Evolutionary conservation across 2,113 vertebrate genomes (phyloP).

Genomic region (Nothobranchius furzeri): DNA sequence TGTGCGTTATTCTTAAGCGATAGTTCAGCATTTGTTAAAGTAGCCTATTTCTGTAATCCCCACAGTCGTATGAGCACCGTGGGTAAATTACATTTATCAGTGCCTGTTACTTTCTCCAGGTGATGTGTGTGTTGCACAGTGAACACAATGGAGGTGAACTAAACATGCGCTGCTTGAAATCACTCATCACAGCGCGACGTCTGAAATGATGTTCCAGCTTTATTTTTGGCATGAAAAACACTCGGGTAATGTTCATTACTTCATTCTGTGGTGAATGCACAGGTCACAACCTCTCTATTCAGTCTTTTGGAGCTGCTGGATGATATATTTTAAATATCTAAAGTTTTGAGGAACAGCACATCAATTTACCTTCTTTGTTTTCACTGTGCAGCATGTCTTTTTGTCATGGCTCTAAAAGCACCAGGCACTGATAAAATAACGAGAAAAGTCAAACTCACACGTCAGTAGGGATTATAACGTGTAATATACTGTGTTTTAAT

Average conservation of each 20-base stretch:
- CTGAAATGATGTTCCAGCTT: not conserved
- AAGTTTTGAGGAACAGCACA: not conserved
- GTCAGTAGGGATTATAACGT: not conserved
- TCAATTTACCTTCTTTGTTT: not conserved
- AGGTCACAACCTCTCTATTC: too few species aligned
- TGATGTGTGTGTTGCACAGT: not conserved
- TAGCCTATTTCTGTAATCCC: too few species aligned
- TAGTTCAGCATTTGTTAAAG: too few species aligned
- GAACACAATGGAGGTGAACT: not conserved
- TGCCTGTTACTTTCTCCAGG: not conserved
- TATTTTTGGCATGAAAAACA: too few species aligned
- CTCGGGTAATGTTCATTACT: too few species aligned
- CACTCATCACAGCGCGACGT: not conserved
- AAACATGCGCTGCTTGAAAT: not conserved
- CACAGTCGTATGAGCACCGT: too few species aligned
- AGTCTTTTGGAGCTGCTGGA: not conserved
- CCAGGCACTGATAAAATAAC: not conserved
- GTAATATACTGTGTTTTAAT: not conserved
- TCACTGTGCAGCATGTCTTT: not conserved
- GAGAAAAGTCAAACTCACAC: not conserved
- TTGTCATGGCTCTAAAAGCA: not conserved
- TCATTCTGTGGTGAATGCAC: too few species aligned
- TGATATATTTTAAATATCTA: not conserved
- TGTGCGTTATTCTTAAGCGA: too few species aligned
- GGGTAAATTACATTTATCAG: not conserved